Conservation (phyloP, 2,113 vertebrate species). For the Gulo gulo region DNA sequence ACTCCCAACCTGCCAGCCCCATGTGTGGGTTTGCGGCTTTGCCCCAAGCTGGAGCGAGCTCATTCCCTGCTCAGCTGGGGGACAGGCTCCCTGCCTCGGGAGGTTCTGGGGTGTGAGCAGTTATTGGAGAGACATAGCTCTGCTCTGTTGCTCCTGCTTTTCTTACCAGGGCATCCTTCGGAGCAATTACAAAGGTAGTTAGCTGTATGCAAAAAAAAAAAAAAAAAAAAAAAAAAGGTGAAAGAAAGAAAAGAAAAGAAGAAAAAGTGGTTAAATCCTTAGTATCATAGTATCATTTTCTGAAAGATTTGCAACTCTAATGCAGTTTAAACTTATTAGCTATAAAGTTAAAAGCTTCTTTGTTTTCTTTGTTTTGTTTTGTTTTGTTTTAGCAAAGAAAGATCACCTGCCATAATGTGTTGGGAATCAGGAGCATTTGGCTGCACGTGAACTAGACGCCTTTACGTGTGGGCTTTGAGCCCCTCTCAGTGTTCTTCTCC, state of each 20-base stretch:
- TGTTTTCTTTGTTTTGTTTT: neutral
- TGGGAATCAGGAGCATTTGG: neutral
- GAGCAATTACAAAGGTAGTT: neutral
- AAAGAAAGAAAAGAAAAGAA: neutral
- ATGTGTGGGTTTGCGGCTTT: slow-evolving; percentile 21
- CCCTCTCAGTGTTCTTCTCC: neutral
- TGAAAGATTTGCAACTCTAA: neutral
- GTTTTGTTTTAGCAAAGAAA: neutral
- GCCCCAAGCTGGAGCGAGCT: neutral
- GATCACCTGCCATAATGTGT: neutral
- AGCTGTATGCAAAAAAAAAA: neutral
- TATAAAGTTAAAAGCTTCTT: neutral
- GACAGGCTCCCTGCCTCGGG: neutral
- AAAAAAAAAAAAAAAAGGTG: neutral
- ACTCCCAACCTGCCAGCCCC: neutral
- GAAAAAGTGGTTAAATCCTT: neutral
- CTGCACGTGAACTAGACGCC: accelerated
- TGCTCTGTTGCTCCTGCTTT: neutral
- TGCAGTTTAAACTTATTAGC: neutral
- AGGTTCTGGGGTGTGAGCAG: slow-evolving; percentile 7
- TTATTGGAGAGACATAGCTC: slow-evolving; percentile 26
- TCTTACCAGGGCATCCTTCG: neutral
- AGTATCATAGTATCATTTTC: neutral
- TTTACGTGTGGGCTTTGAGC: neutral
- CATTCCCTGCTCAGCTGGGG: slow-evolving; percentile 56